phyloP scores from a whole-genome alignment of 2,888 invertebrate genomes.

The Deilephila elpenor region DNA sequence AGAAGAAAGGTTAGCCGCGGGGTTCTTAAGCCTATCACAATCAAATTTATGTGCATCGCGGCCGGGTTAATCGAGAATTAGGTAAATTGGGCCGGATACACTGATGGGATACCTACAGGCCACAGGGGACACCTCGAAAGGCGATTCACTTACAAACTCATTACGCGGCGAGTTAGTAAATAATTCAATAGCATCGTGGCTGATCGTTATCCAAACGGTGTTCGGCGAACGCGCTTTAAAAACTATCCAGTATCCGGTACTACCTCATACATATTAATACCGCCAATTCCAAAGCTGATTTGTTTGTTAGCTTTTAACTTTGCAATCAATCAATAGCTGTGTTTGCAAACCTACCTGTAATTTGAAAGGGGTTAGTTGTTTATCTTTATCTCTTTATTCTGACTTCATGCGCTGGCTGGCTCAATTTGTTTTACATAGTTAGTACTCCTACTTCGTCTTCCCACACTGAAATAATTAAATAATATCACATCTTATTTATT shows the following conservation, averaged over 20 bases:
- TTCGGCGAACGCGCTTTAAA: not conserved
- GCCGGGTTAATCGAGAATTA: conserved; percentile 62
- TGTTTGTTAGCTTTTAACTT: not conserved
- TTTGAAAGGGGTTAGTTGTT: too few relatives aligned
- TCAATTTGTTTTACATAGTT: too few relatives aligned
- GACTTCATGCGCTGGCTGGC: too few relatives aligned
- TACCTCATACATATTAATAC: conserved; percentile 3
- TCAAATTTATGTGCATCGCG: conserved; percentile 65
- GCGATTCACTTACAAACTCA: conserved; percentile 47
- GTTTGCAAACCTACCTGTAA: too few relatives aligned
- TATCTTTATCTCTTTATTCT: too few relatives aligned
- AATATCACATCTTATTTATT: too few relatives aligned
- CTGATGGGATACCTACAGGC: conserved; percentile 53
- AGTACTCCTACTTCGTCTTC: too few relatives aligned
- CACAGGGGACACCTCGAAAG: conserved; percentile 33
- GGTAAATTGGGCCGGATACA: conserved; percentile 57
- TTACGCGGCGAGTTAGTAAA: conserved; percentile 44
- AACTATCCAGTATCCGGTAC: too few relatives aligned
- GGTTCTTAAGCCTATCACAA: conserved; percentile 61
- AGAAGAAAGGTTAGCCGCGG: conserved; percentile 60
- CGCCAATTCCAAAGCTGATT: not conserved
- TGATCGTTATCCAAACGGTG: not conserved
- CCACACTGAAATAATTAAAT: too few relatives aligned
- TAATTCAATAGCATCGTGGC: conserved; percentile 41
- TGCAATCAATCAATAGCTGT: too few relatives aligned